A percentile compares a stretch with the other conserved stretches of the same genome.
phyloP scores from a whole-genome alignment of 2,888 invertebrate genomes.

The Drosophila nr. perissopoda region DNA sequence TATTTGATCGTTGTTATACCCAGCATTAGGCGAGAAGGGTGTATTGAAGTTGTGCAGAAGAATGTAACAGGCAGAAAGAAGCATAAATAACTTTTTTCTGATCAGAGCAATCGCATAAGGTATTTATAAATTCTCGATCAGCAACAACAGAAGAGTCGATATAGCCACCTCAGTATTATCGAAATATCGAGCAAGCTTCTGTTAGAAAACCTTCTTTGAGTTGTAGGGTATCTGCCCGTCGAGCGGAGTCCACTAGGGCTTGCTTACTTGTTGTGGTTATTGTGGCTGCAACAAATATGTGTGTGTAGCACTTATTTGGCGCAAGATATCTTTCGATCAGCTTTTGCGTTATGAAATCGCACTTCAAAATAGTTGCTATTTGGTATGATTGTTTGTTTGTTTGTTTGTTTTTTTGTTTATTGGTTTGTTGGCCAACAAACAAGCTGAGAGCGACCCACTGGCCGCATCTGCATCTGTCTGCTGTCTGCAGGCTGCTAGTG shows the following conservation, averaged over 20 bases:
- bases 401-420: conserved; percentile 4
- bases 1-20: conserved; percentile 26
- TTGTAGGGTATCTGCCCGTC: background rate
- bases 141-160: no score
- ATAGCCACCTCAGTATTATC: no score
- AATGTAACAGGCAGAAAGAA: background rate
- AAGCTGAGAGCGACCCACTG: conserved; percentile 46
- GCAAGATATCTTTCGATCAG: conserved; percentile 23
- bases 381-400: conserved; percentile 10
- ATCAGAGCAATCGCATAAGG: no score
- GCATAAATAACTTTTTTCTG: background rate
- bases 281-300: conserved; percentile 12
- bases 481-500: conserved; percentile 28
- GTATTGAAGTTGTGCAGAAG: background rate
- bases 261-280: background rate
- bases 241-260: background rate
- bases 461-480: conserved; percentile 21
- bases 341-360: conserved; percentile 53
- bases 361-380: conserved; percentile 32
- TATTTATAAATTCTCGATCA: no score
- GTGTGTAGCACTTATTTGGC: conserved; percentile 27
- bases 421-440: conserved; percentile 50
- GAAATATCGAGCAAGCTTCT: no score
- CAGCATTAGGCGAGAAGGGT: background rate
- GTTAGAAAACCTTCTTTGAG: background rate